These are phyloP conservation scores for Sminthurinus aureus DNA, from an alignment of 2,888 invertebrate genomes.

Conservation along the genomic window DNA sequence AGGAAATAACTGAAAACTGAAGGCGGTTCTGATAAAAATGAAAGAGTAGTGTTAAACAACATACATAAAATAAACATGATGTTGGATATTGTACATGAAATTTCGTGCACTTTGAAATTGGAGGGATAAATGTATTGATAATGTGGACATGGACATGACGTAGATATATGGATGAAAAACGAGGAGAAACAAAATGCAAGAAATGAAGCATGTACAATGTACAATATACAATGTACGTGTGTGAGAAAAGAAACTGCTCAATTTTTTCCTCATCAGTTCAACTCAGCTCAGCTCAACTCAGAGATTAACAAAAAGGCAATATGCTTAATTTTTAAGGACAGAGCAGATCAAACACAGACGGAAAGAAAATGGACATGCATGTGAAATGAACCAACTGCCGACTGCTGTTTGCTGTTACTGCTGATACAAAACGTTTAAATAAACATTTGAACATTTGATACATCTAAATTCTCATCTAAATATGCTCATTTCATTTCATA, in stretches of 20 bases:
- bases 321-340: slow-evolving; percentile 58
- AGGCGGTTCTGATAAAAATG: too few relatives aligned
- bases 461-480: not conserved
- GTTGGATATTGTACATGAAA: too few relatives aligned
- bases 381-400: slow-evolving; percentile 5
- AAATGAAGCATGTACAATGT: slow-evolving; percentile 22
- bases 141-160: not conserved
- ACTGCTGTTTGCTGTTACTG: not conserved
- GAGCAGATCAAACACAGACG: slow-evolving; percentile 35
- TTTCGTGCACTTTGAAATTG: too few relatives aligned
- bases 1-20: too few relatives aligned
- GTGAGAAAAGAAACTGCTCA: not conserved
- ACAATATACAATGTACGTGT: not conserved
- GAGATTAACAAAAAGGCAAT: slow-evolving; percentile 56
- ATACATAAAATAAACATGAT: too few relatives aligned
- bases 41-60: too few relatives aligned
- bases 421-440: slow-evolving; percentile 36
- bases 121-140: too few relatives aligned
- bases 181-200: slow-evolving; percentile 18
- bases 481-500: not conserved
- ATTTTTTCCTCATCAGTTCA: slow-evolving; percentile 19
- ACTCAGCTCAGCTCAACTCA: not conserved
- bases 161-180: not conserved
- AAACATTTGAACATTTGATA: slow-evolving; percentile 34
- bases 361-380: slow-evolving; percentile 35